These are phyloP conservation scores for Pholis gunnellus DNA, from an alignment of 2,113 vertebrate genomes.

Conservation along the genomic window DNA sequence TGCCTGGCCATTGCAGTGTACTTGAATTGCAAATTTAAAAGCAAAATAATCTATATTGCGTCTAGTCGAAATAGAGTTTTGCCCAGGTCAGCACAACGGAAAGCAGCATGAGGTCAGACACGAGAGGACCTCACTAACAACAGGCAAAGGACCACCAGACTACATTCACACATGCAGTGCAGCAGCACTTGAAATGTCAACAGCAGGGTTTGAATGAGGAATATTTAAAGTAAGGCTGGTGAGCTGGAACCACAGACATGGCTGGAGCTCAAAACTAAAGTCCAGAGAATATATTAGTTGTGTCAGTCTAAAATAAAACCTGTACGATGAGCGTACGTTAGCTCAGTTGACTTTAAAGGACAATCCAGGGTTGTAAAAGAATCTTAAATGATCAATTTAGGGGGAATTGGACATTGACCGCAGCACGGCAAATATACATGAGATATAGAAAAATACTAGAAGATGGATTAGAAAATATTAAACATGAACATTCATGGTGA, in stretches of 20 bases:
- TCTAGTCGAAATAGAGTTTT: constrained; percentile 38
- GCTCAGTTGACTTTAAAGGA: constrained; percentile 3
- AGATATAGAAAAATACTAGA: neutral
- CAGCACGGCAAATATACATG: neutral
- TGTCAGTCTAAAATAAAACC: neutral
- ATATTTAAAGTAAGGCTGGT: constrained; percentile 12
- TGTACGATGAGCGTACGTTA: neutral
- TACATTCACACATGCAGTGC: constrained; percentile 93
- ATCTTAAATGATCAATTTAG: neutral
- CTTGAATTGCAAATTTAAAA: neutral
- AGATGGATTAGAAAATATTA: neutral
- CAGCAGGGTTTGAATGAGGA: constrained; percentile 80
- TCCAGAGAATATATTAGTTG: neutral
- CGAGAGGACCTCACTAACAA: constrained; percentile 81
- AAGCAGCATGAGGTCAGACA: constrained; percentile 58
- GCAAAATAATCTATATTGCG: accelerated
- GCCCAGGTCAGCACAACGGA: constrained; percentile 58
- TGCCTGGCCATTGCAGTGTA: no score
- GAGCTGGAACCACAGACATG: neutral
- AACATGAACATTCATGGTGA: neutral
- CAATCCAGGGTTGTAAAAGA: neutral
- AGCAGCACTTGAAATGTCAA: constrained; percentile 97
- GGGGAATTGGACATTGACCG: neutral
- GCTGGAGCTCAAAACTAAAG: neutral
- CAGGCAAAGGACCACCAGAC: constrained; percentile 91